These are phyloP conservation scores for Tretioscincus oriximinensis DNA, from an alignment of 2,113 vertebrate genomes.

Conservation along the genomic window DNA sequence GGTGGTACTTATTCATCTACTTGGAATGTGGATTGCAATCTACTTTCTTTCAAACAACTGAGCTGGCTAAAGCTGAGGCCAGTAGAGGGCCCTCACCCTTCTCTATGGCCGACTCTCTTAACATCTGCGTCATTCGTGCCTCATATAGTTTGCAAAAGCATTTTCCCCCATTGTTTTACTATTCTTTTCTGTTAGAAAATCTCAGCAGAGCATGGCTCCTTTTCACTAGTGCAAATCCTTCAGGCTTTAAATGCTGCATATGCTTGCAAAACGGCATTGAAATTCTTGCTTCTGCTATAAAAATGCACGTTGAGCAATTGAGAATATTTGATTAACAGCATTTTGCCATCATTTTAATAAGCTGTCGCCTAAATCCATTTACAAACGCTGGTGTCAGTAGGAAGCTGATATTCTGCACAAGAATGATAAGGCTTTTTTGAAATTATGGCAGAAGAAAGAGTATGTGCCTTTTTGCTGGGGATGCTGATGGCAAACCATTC, in stretches of 20 bases:
- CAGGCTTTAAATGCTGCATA: neutral
- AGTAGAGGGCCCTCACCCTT: too few species aligned
- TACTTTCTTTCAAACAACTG: too few species aligned
- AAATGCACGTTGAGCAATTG: neutral
- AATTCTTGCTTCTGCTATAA: neutral
- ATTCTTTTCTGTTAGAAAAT: neutral
- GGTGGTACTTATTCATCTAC: too few species aligned
- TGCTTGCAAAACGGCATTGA: neutral
- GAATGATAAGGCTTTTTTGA: neutral
- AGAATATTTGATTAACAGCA: neutral
- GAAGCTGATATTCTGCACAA: slow-evolving; percentile 23
- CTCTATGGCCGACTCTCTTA: too few species aligned
- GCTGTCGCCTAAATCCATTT: slow-evolving; percentile 32
- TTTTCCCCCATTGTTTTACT: neutral
- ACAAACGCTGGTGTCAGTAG: slow-evolving; percentile 19
- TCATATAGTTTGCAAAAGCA: neutral
- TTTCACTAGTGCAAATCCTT: neutral
- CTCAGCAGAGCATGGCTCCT: neutral
- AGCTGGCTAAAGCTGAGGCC: too few species aligned
- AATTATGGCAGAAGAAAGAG: slow-evolving; percentile 25
- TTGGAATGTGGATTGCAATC: too few species aligned
- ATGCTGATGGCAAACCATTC: neutral
- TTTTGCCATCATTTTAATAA: slow-evolving; percentile 27
- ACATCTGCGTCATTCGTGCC: too few species aligned
- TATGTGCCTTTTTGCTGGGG: neutral